These are phyloP conservation scores for Drosophila greeni DNA, from an alignment of 2,888 invertebrate genomes.

Conservation along the genomic window DNA sequence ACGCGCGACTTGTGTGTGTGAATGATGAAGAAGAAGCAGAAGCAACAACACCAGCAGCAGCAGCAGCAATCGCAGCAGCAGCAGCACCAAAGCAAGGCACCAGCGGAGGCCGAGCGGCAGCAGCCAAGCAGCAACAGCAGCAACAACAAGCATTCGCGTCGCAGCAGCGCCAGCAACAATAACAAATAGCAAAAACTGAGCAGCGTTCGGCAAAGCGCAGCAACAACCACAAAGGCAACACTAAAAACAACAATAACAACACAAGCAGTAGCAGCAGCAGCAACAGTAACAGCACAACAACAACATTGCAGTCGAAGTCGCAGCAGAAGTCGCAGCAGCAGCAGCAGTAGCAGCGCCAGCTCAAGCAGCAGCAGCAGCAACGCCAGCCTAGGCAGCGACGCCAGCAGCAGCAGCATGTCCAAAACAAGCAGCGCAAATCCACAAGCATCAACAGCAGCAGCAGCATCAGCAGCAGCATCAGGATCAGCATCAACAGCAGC, in stretches of 20 bases:
- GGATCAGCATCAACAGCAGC: constrained; percentile 19
- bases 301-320: constrained; percentile 24
- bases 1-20: constrained; percentile 62
- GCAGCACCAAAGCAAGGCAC: constrained; percentile 32
- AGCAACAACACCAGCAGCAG: constrained; percentile 61
- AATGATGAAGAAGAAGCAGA: constrained; percentile 72
- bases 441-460: constrained; percentile 19
- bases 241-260: constrained; percentile 34
- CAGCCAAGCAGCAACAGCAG: constrained; percentile 42
- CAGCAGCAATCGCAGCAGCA: constrained; percentile 45
- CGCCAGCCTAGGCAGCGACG: constrained; percentile 23
- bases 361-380: constrained; percentile 30
- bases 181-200: constrained; percentile 70
- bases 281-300: constrained; percentile 22
- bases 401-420: constrained; percentile 47
- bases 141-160: constrained; percentile 49
- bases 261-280: constrained; percentile 10
- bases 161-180: constrained; percentile 63
- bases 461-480: constrained; percentile 5
- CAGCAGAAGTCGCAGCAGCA: constrained; percentile 32
- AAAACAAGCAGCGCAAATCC: constrained; percentile 40
- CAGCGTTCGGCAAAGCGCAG: constrained; percentile 72
- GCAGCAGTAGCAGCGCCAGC: constrained; percentile 24
- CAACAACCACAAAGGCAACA: constrained; percentile 27
- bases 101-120: constrained; percentile 52